These are phyloP conservation scores for Ictalurus punctatus DNA, from an alignment of 2,113 vertebrate genomes.

Conservation along the genomic window DNA sequence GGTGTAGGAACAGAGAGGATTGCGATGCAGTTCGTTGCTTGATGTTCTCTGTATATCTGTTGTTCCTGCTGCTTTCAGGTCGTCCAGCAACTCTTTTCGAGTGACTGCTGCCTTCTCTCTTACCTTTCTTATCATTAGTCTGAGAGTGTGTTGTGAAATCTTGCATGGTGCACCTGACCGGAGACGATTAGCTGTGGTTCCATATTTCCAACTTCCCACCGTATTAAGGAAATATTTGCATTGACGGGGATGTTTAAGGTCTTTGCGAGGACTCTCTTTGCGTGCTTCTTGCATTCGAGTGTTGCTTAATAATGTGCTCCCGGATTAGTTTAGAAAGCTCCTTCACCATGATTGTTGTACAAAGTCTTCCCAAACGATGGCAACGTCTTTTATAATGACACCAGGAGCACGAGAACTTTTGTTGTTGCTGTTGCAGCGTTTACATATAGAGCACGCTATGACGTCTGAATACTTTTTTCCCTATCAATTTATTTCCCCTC, in stretches of 20 bases:
- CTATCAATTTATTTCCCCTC: not conserved
- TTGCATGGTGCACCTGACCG: too few relatives aligned
- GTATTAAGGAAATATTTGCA: not conserved
- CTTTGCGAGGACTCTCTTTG: too few relatives aligned
- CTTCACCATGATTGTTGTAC: not conserved
- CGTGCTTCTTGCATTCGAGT: not conserved
- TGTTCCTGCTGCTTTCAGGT: not conserved
- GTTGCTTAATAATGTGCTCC: too few relatives aligned
- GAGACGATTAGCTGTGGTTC: too few relatives aligned
- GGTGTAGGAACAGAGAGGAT: not conserved
- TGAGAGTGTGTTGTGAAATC: not conserved
- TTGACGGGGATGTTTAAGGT: not conserved
- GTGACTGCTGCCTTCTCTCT: not conserved
- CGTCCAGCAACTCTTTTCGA: not conserved
- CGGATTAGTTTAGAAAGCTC: too few relatives aligned
- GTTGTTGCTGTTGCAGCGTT: too few relatives aligned
- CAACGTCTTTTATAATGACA: not conserved
- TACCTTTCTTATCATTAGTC: not conserved
- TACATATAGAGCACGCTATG: not conserved
- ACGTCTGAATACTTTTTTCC: not conserved
- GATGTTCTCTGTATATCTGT: not conserved
- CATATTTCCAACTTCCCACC: not conserved
- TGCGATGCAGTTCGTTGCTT: not conserved
- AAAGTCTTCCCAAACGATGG: not conserved
- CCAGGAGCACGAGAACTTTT: not conserved